phyloP scores from a whole-genome alignment of 2,888 invertebrate genomes.

The Morpho achilles region DNA sequence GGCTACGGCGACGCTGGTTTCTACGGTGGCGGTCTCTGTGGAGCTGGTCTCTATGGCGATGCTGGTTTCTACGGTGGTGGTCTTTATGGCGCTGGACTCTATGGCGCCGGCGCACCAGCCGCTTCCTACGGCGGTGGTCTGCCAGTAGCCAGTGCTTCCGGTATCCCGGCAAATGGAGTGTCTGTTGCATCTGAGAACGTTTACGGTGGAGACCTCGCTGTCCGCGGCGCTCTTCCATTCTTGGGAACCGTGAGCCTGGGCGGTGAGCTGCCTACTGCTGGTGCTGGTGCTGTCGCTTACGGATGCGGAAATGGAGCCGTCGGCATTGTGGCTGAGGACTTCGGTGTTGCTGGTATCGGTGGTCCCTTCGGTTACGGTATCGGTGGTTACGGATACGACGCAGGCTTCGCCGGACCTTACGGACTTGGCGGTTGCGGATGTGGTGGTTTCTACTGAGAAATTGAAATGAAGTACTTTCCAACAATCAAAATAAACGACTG shows the following conservation, averaged over 20 bases:
- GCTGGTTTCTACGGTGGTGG: conserved; percentile 20
- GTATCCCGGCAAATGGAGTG: conserved; percentile 36
- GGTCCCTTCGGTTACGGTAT: conserved; percentile 35
- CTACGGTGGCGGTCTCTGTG: conserved; percentile 13
- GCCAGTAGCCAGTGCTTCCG: conserved; percentile 36
- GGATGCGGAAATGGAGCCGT: conserved; percentile 34
- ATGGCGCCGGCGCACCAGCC: conserved; percentile 3
- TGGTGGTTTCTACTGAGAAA: background rate
- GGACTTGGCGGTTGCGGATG: conserved; percentile 1
- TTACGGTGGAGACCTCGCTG: conserved; percentile 33
- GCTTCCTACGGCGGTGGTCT: conserved; percentile 26
- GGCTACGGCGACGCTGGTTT: background rate
- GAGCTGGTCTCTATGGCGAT: conserved; percentile 4
- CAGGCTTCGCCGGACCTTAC: background rate
- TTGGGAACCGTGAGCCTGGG: conserved; percentile 35
- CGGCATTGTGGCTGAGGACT: conserved; percentile 29
- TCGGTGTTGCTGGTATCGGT: conserved; percentile 12
- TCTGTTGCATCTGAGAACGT: conserved; percentile 39
- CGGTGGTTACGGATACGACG: background rate
- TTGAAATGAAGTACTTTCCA: too few relatives aligned
- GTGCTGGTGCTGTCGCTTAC: conserved; percentile 33
- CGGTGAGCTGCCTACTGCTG: conserved; percentile 32
- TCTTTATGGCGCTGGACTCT: conserved; percentile 14
- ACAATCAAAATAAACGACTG: too few relatives aligned
- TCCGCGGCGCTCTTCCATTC: conserved; percentile 37